phyloP scores from a whole-genome alignment of 2,113 vertebrate species.

The Panthera tigris region DNA sequence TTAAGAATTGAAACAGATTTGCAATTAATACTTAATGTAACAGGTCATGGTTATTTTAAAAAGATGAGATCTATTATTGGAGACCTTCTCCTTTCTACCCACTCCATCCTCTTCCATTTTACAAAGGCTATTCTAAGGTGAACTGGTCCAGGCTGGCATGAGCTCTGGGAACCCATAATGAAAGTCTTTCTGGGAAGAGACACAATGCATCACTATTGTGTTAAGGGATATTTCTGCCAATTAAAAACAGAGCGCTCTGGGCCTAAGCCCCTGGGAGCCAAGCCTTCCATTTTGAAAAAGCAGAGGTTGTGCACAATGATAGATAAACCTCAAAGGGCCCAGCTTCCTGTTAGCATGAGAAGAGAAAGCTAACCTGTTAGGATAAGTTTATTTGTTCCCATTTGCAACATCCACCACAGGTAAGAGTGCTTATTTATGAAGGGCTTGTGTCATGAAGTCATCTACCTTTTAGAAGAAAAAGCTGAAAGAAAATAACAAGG shows the following conservation, averaged over 20 bases:
- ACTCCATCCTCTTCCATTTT: background rate
- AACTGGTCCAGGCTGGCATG: background rate
- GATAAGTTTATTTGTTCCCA: background rate
- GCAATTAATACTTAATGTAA: slow-evolving; percentile 71
- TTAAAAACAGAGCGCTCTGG: slow-evolving; percentile 42
- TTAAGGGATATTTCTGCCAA: slow-evolving; percentile 58
- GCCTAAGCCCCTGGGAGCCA: background rate
- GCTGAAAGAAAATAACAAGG: background rate
- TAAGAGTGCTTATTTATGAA: background rate
- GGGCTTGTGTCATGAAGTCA: background rate
- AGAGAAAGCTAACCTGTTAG: background rate
- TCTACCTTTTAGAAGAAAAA: background rate
- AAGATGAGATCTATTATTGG: slow-evolving; percentile 58
- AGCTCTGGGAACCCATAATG: slow-evolving; percentile 19
- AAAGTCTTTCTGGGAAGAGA: slow-evolving; percentile 63
- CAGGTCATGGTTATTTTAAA: slow-evolving; percentile 62
- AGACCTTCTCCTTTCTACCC: background rate
- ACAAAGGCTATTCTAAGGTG: slow-evolving; percentile 30
- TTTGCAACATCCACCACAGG: background rate
- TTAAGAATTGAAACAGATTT: slow-evolving; percentile 69
- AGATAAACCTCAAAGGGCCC: slow-evolving; percentile 29
- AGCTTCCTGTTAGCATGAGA: background rate
- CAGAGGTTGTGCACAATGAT: background rate
- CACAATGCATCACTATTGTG: slow-evolving; percentile 21
- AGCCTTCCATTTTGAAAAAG: slow-evolving; percentile 16